Evolutionary conservation across 2,797 vertebrate species (phyloP).

Genomic region (Hippopotamyrus pictus): DNA sequence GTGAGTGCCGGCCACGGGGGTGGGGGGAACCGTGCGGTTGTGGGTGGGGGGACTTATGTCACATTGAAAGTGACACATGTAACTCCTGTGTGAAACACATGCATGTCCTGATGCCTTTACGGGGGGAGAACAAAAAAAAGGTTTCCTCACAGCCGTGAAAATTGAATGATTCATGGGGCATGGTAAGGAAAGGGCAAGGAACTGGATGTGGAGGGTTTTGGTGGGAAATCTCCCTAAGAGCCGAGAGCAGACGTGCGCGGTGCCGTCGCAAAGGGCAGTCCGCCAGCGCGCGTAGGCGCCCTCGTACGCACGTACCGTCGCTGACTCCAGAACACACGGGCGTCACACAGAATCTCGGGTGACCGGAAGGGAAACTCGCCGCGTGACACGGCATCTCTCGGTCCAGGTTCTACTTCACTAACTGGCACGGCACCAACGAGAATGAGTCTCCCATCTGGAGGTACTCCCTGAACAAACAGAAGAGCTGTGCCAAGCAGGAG

Average conservation of each 20-base stretch:
- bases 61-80: background rate
- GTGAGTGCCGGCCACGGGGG: slow-evolving; percentile 50
- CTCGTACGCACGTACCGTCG: background rate
- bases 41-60: background rate
- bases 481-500: slow-evolving; percentile 49
- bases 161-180: background rate
- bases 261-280: background rate
- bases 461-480: slow-evolving; percentile 63
- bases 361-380: background rate
- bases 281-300: background rate
- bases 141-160: background rate
- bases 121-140: background rate
- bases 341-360: background rate
- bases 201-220: background rate
- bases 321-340: too few relatives aligned
- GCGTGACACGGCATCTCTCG: background rate
- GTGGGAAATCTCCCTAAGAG: background rate
- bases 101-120: background rate
- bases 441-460: slow-evolving; percentile 60
- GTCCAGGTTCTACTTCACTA: slow-evolving; percentile 71
- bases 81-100: background rate
- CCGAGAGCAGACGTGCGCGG: background rate
- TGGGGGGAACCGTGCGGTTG: background rate
- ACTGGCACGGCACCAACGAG: slow-evolving; percentile 78
- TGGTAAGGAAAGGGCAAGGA: background rate